Evolutionary conservation across 2,113 vertebrate species (phyloP), one percentile per base, ranked within the genome.

Genomic region (Saimiri boliviensis): DNA sequence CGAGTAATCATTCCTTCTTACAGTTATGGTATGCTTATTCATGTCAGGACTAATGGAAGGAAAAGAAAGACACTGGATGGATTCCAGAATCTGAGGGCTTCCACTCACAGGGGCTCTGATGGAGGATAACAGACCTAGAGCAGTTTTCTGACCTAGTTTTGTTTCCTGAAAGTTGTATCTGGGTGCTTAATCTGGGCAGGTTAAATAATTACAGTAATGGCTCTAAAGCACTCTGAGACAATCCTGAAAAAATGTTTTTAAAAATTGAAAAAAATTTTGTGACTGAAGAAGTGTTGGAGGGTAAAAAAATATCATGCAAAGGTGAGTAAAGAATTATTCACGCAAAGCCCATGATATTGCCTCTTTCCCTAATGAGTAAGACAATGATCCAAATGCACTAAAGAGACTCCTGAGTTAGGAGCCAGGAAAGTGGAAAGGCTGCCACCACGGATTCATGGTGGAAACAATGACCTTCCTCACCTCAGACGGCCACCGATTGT

Each of bases 261-360:
- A 68, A 45, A 17, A 3, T 32, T 71, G 3, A 58, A 37, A 95
- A 45, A 49, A 54, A 76, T 66, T 58, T 58, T 17, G 63, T 95
- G 4, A 9, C 27, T 83, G 23, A 8, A 83, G 9, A 77, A 96
- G 21, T 6, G 11, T 6, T 77, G 63, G 37, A 71, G 66, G 17
- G 1, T 11, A 63, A 17, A 90, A 86, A 87, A 86, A 71, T 84
- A 73, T 40, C 93, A 96, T 96, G 87, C 87, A 95, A 91, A 98
- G 49, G 12, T 45, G 8, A 96, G 5, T 73, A 91, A 96, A 92
- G 71, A 74, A 89, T 96, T 96, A 37, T 7, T 93, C 93, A 95
- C 94, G 85, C 90, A 97, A 83, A 97, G 79, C 12, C 49, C 17
- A 7, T 88, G 73, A 92, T 0, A 0, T 94, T 89, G 77, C n/a